Evolutionary conservation across 2,888 invertebrate species (phyloP), one percentile per base, ranked within the genome.

Genomic region (Labia minor): DNA sequence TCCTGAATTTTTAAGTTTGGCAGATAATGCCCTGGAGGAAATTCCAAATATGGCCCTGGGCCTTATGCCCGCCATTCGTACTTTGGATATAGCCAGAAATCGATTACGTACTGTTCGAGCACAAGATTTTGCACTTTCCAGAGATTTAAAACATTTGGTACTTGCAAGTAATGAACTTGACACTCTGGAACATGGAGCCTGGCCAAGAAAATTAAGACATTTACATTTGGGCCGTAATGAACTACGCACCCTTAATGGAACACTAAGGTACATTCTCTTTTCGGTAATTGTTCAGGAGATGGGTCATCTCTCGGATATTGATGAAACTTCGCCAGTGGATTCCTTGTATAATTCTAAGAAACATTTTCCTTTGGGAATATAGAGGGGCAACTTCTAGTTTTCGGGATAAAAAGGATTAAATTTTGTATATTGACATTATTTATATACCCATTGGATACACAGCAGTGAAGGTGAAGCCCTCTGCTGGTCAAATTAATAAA

Each of bases 81-180:
- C 89, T 1, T 80, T 95, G 69, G 92, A 93, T 77, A 80, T 96
- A 68, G 89, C 89, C 71, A 83, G 92, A 71, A 90, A 92, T 74
- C 85, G 85, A 71, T 87, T 96, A 71, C 83, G 83, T 68, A 83
- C 85, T 65, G 83, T 96, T 66, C 83, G 85, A 21, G 83, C 87
- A 70, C 84, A 86, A 65, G 90, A 90, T 74, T 87, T 49, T 49
- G 49, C 49, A 14, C 16, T 49, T 3, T 49, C 49, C 3, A 4
- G 16, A 73, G 82, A 84, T 74, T 78, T 90, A 49, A 85, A 86
- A 72, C 83, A 85, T 73, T 80, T 92, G 67, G 80, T 89, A 62
- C 81, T 92, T 70, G 85, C 87, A n/a, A 87, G 85, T 71, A 92
- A 92, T 74, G 83, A 84, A 72, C 86, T 92, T 73, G 83, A 86